Percentiles rank a stretch among this genome's conserved stretches.
Conservation (phyloP, 2,113 vertebrate genomes). For the Zosterops japonicus region DNA sequence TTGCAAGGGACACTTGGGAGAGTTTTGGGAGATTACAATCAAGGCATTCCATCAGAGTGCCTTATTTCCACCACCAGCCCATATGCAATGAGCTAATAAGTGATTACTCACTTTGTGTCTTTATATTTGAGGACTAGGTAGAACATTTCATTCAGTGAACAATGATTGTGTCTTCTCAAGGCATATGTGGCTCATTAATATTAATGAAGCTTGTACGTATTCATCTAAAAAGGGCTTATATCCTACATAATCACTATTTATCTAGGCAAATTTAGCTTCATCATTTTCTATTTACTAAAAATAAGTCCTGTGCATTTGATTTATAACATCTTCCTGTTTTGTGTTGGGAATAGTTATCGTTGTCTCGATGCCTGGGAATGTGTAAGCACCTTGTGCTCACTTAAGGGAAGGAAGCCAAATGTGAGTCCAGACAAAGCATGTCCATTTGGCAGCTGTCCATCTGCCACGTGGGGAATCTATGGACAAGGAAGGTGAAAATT, state of each 20-base stretch:
- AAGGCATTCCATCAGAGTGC: conserved; percentile 24
- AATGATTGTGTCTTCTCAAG: conserved; percentile 32
- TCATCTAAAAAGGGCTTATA: not conserved
- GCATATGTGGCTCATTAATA: conserved; percentile 36
- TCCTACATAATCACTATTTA: conserved; percentile 47
- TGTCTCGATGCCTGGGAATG: not conserved
- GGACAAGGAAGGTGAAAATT: not conserved
- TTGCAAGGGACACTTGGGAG: not conserved
- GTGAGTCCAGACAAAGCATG: not conserved
- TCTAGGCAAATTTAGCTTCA: conserved; percentile 41
- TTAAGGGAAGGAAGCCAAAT: not conserved
- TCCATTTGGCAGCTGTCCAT: not conserved
- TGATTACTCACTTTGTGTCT: conserved; percentile 43
- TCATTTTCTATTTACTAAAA: conserved; percentile 58
- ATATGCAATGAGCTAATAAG: conserved; percentile 33
- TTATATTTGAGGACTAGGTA: conserved; percentile 20
- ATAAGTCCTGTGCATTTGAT: conserved; percentile 26
- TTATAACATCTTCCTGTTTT: conserved; percentile 12
- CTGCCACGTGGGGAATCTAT: not conserved
- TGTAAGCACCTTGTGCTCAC: not conserved
- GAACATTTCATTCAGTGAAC: not conserved
- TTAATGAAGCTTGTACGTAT: conserved; percentile 1
- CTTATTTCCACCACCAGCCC: conserved; percentile 26
- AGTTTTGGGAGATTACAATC: conserved; percentile 50
- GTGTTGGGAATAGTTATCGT: not conserved